Base-by-base conservation (phyloP, 2,888 invertebrate species). In the Acanthacorydalis orientalis region DNA sequence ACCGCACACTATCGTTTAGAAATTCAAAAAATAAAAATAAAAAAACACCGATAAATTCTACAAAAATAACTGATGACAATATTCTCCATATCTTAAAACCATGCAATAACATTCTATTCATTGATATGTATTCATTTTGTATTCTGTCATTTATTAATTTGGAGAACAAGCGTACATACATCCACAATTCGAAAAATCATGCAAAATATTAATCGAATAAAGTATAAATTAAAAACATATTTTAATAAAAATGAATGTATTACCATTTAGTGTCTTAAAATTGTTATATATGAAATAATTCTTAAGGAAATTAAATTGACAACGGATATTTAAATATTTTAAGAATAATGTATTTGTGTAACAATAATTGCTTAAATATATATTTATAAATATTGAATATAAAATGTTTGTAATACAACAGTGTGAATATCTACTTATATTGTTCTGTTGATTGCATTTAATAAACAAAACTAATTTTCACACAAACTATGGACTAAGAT, bases 371-470 rank as follows among this genome's bases (percentile, higher is more conserved):
- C 12, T 43, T 43, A 43, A 45, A 23, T 14, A 35, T 45, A 45
- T 45, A 37, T 31, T 23, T 32, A 16, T 16, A 33, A 33, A 33
- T 45, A 45, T 35, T 45, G 10, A 35, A 45, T 15, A 45, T 37
- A 45, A 45, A 35, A 37, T 37, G 45, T 45, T 45, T 45, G 45
- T 45, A 45, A 45, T 42, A 42, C 42, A 42, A 42, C 42, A 42
- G 16, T 42, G 23, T 42, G 42, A 12, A 15, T 16, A 42, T 16
- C 12, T 16, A 12, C 31, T 45, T 45, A 37, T 45, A 16, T 45
- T 43, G 43, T 43, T 15, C 37, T 45, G 45, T 45, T 45, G 45
- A 45, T 45, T 45, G 45, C 45, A 45, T 45, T 45, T 45, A 45
- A 42, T 31, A 31, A 45, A 45, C 16, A 45, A 45, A 43, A 23